A percentile compares a stretch with the other conserved stretches of the same genome.
Evolutionary conservation across 2,113 vertebrate genomes (phyloP).

Genomic region (Passer montanus): DNA sequence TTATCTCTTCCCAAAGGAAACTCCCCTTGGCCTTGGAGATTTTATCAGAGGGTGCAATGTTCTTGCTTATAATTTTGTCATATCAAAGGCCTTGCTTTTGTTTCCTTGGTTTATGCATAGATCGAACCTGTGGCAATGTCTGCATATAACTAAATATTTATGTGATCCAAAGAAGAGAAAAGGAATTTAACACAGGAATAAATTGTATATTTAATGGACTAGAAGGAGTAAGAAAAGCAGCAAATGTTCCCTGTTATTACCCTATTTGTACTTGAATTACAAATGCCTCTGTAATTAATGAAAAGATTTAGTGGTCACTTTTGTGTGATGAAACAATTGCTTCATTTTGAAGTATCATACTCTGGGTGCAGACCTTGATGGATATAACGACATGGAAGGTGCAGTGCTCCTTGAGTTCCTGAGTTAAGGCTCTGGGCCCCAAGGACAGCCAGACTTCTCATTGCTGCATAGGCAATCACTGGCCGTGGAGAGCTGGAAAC

Average conservation of each 20-base stretch:
- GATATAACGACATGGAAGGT: not conserved
- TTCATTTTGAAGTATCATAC: not conserved
- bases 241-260: not conserved
- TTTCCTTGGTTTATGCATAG: not conserved
- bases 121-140: not conserved
- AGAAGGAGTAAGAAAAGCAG: not conserved
- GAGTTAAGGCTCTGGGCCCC: not conserved
- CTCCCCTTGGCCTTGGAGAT: not conserved
- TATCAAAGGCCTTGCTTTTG: not conserved
- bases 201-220: not conserved
- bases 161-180: not conserved
- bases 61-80: not conserved
- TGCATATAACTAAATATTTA: not conserved
- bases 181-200: not conserved
- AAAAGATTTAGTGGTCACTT: not conserved
- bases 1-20: not conserved
- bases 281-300: not conserved
- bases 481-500: not conserved
- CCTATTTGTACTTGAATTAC: not conserved
- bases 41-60: not conserved
- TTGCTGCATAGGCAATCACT: rapidly evolving
- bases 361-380: not conserved
- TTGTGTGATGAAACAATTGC: not conserved
- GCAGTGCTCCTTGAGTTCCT: not conserved
- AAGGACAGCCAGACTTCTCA: not conserved